Percentiles rank a stretch among this genome's conserved stretches.
These are phyloP conservation scores for Hypselothyrea guttata DNA, from an alignment of 2,888 invertebrate genomes.

Conservation along the genomic window DNA sequence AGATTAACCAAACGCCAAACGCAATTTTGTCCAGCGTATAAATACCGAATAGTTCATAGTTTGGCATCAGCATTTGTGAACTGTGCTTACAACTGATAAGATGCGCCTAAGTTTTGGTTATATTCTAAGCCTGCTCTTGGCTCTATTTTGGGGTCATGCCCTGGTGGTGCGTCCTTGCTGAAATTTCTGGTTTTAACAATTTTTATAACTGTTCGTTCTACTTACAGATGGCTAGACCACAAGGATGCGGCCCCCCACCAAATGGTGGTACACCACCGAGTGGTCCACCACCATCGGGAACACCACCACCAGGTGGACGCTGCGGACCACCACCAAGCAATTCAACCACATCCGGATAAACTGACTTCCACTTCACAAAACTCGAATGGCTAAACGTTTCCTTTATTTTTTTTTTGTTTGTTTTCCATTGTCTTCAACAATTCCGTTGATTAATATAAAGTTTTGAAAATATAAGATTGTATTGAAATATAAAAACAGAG, in stretches of 20 bases:
- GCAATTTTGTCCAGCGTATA: conserved; percentile 14
- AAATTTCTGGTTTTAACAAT: neutral
- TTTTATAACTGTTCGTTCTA: no score
- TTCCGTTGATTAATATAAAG: conserved; percentile 3
- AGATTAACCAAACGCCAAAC: conserved; percentile 9
- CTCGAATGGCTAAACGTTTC: neutral
- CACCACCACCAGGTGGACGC: conserved; percentile 55
- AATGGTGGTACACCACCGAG: conserved; percentile 53
- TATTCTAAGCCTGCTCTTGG: conserved; percentile 30
- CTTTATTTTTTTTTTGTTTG: conserved; percentile 6
- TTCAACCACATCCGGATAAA: conserved; percentile 46
- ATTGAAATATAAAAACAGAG: no score
- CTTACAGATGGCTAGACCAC: conserved; percentile 45
- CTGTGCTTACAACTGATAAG: conserved; percentile 11
- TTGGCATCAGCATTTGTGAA: conserved; percentile 17
- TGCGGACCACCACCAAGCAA: conserved; percentile 40
- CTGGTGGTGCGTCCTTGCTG: conserved; percentile 44
- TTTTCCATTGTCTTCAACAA: conserved; percentile 12
- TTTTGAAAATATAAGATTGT: no score
- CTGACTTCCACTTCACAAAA: neutral
- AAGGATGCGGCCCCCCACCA: conserved; percentile 58
- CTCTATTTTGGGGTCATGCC: conserved; percentile 29
- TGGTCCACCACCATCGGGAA: conserved; percentile 54
- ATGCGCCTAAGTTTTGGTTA: conserved; percentile 42
- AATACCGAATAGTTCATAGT: neutral